Evolutionary conservation across 2,113 vertebrate genomes (phyloP).

Genomic region (Solenodon paradoxus): DNA sequence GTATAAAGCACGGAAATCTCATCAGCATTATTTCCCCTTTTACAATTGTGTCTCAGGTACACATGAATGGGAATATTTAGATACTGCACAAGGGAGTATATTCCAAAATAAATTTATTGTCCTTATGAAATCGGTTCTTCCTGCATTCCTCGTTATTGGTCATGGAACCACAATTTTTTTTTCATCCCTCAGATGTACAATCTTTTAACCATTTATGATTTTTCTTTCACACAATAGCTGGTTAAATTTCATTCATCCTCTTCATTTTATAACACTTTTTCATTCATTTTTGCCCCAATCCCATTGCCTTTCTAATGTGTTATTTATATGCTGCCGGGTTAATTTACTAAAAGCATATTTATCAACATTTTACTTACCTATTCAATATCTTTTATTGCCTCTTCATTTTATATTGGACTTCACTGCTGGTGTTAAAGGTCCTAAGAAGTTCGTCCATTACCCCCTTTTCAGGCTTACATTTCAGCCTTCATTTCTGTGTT

Average conservation of each 20-base stretch:
- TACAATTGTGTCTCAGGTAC: background rate
- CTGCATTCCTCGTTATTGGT: background rate
- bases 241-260: background rate
- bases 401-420: background rate
- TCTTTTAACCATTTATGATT: background rate
- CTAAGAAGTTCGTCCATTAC: background rate
- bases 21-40: background rate
- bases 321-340: background rate
- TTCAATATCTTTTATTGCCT: background rate
- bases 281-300: background rate
- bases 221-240: background rate
- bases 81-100: background rate
- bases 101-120: background rate
- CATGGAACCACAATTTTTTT: background rate
- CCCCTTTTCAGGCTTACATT: background rate
- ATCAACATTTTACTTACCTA: background rate
- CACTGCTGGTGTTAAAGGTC: background rate
- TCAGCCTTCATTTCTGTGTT: background rate
- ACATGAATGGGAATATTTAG: background rate
- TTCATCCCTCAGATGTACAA: background rate
- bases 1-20: background rate
- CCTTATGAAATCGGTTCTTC: background rate
- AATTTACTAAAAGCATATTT: background rate
- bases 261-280: background rate
- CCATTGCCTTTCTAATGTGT: background rate